These are phyloP conservation scores for Lumbricus terrestris DNA, from an alignment of 2,888 invertebrate species.

Conservation along the genomic window DNA sequence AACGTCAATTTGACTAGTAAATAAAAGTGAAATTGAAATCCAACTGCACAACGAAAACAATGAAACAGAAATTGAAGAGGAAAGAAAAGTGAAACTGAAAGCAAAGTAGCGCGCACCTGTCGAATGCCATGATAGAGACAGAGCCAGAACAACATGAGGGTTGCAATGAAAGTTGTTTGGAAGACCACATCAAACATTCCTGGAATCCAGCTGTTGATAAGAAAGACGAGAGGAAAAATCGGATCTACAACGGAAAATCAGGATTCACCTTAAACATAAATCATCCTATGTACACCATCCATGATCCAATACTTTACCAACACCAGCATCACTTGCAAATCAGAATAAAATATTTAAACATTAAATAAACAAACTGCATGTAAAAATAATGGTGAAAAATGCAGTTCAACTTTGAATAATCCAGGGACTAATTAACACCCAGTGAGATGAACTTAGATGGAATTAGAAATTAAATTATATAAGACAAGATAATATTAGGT, in stretches of 20 bases:
- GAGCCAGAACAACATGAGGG: constrained; percentile 87
- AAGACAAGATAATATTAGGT: not conserved
- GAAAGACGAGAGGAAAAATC: constrained; percentile 83
- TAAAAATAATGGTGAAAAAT: not conserved
- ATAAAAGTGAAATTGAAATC: not conserved
- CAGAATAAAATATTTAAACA: not conserved
- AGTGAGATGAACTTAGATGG: not conserved
- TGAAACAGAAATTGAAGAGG: not conserved
- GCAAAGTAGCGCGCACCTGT: constrained; percentile 68
- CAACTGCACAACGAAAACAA: too few relatives aligned
- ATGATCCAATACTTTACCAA: not conserved
- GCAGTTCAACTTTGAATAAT: not conserved
- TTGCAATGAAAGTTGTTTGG: constrained; percentile 84
- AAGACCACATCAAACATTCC: constrained; percentile 87
- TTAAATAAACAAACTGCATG: not conserved
- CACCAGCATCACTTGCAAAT: not conserved
- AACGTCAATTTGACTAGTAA: not conserved
- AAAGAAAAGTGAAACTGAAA: not conserved
- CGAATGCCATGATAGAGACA: constrained; percentile 91
- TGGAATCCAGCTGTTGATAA: constrained; percentile 84
- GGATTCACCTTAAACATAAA: not conserved
- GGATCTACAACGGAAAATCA: constrained; percentile 72
- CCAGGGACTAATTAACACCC: not conserved
- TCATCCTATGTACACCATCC: not conserved
- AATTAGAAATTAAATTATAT: not conserved